Percentiles rank a stretch among this genome's conserved stretches.
Evolutionary conservation across 2,888 invertebrate species (phyloP).

Genomic region (Gastrophysa polygoni): DNA sequence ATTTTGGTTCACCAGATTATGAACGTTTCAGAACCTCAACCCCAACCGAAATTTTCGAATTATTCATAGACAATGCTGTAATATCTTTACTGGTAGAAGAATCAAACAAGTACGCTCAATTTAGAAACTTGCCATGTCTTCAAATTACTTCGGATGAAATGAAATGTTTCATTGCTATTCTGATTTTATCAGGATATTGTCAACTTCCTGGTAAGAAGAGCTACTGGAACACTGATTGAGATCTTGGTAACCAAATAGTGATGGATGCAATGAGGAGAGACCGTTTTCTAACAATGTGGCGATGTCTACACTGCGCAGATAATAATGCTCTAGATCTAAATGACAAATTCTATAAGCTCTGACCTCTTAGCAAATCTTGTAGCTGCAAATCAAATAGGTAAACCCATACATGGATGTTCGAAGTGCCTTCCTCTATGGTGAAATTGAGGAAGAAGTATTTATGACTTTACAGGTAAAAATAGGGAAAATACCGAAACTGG

Average conservation of each 20-base stretch:
- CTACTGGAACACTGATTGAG: slow-evolving; percentile 22
- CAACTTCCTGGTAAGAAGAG: slow-evolving; percentile 16
- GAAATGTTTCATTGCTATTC: slow-evolving; percentile 24
- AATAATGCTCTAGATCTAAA: slow-evolving; percentile 18
- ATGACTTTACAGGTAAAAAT: too few relatives aligned
- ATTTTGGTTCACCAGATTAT: not conserved
- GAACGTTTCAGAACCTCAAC: not conserved
- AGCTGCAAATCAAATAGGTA: too few relatives aligned
- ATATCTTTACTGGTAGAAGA: slow-evolving; percentile 10
- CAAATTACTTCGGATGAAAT: slow-evolving; percentile 18
- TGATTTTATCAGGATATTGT: slow-evolving; percentile 19
- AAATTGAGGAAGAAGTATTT: too few relatives aligned
- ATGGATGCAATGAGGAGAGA: slow-evolving; percentile 24
- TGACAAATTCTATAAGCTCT: slow-evolving; percentile 25
- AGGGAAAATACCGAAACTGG: too few relatives aligned
- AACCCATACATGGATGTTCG: too few relatives aligned
- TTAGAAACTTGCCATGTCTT: slow-evolving; percentile 19
- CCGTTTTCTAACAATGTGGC: slow-evolving; percentile 6
- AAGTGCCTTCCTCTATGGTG: too few relatives aligned
- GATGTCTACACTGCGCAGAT: too few relatives aligned
- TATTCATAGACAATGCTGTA: slow-evolving; percentile 17
- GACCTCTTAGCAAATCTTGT: slow-evolving; percentile 33
- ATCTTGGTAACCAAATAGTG: slow-evolving; percentile 20
- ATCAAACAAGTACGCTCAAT: slow-evolving; percentile 17
- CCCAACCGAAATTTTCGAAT: slow-evolving; percentile 16